phyloP scores from a whole-genome alignment of 1,140 invertebrate species.

The Dendrolimus punctatus region DNA sequence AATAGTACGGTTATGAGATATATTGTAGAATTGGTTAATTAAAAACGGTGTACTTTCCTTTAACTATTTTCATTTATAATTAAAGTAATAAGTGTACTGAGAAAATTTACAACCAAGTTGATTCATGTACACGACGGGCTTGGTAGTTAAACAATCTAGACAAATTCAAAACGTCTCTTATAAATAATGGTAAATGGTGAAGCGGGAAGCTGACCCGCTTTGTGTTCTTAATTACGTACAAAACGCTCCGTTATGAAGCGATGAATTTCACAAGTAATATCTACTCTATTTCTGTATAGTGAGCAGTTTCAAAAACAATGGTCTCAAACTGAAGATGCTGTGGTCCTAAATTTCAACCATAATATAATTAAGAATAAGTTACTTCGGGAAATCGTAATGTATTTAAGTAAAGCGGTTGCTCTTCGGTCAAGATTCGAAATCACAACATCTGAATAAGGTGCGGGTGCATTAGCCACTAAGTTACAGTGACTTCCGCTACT shows the following conservation, averaged over 20 bases:
- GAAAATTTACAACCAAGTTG: conserved; percentile 30
- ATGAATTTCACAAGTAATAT: conserved; percentile 42
- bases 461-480: too few species aligned
- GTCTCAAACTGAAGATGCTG: conserved; percentile 19
- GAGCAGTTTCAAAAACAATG: conserved; percentile 55
- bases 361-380: too few species aligned
- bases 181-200: conserved; percentile 36
- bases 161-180: conserved; percentile 42
- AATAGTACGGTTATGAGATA: too few species aligned
- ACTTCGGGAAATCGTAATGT: too few species aligned
- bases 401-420: too few species aligned
- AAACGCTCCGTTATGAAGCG: conserved; percentile 56
- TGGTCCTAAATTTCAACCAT: conserved; percentile 28
- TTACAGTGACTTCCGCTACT: too few species aligned
- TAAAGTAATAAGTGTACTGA: too few species aligned
- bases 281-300: conserved; percentile 41
- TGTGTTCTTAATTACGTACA: conserved; percentile 62
- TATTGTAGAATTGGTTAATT: too few species aligned
- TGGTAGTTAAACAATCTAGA: conserved; percentile 34
- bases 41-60: too few species aligned
- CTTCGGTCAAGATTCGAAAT: too few species aligned
- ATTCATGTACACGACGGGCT: conserved; percentile 30
- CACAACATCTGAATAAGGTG: too few species aligned
- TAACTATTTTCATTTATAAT: too few species aligned
- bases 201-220: conserved; percentile 35